These are phyloP conservation scores for Brachionus angularis DNA, from an alignment of 1,140 invertebrate species.

Conservation along the genomic window DNA sequence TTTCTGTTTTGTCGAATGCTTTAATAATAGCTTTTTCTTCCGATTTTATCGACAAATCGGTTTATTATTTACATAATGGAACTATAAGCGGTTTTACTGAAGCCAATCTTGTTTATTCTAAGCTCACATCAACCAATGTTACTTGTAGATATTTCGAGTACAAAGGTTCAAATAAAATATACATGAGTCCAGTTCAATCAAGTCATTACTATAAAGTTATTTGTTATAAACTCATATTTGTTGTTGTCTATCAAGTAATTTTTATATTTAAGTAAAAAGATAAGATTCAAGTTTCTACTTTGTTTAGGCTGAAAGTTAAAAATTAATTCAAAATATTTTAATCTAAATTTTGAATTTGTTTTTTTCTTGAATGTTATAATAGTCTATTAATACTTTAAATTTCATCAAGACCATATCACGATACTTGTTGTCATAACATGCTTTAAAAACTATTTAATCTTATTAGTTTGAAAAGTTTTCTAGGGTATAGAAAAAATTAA, in stretches of 20 bases:
- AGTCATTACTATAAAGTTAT: constrained; percentile 9
- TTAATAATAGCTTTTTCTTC: constrained; percentile 98
- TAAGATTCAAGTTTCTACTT: too few relatives aligned
- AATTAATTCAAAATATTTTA: too few relatives aligned
- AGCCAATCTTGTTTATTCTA: neutral
- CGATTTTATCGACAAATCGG: constrained; percentile 85
- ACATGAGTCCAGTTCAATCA: neutral
- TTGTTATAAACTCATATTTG: neutral
- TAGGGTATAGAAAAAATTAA: too few relatives aligned
- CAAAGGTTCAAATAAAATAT: neutral
- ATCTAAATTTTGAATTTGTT: too few relatives aligned
- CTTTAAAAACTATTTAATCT: too few relatives aligned
- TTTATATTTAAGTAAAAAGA: neutral
- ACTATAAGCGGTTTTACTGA: constrained; percentile 6
- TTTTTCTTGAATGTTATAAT: too few relatives aligned
- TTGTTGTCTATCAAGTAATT: constrained; percentile 2
- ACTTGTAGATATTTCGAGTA: constrained; percentile 14
- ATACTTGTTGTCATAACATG: too few relatives aligned
- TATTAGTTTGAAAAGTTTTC: too few relatives aligned
- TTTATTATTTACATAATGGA: constrained; percentile 65
- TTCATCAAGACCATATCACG: too few relatives aligned
- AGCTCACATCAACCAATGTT: neutral
- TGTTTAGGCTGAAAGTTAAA: too few relatives aligned
- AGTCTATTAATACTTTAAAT: too few relatives aligned
- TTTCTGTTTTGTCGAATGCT: constrained; percentile 61